Evolutionary conservation across 1,140 invertebrate species (phyloP), one percentile per base, ranked within the genome.

Genomic region (Delia radicum): DNA sequence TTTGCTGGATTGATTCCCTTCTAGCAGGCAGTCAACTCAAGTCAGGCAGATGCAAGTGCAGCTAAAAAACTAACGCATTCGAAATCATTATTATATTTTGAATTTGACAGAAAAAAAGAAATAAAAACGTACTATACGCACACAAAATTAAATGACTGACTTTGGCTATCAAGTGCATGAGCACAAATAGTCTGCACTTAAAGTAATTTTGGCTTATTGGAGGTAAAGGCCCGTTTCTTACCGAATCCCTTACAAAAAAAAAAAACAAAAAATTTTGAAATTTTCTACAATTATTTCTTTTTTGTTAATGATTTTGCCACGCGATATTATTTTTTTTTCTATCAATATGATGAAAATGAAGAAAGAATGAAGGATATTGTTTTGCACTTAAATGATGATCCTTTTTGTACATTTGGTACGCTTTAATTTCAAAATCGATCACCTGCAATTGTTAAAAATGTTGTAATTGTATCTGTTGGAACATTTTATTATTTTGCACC

Each of bases 301-400:
- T n/a, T n/a, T n/a, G n/a, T 69, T 69, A 69, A 69, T 69, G 65
- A 69, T 69, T 69, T 69, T 69, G 65, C 65, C 65, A 69, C 65
- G 65, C 65, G 65, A 69, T 69, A 28, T 69, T 69, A 13, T 15
- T 69, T 33, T 31, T 69, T 33, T 18, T 33, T 33, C 28, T 31
- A 18, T 28, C 7, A 2, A 55, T 15, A 55, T 21, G 7, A 55
- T 24, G 3, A 55, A 55, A 55, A n/a, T 37, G 8, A 7, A 37
- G 13, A 37, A 7, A 55, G 6, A 21, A 55, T 15, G 12, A 42
- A 42, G 37, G 37, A 42, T 42, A 15, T 10, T 42, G 12, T 42
- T 42, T 42, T 42, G 48, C 48, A 21, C n/a, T 55, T 21, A 18
- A 24, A 10, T 21, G 18, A 55, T 21, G 48, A 55, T 55, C 48